A percentile compares a stretch with the other conserved stretches of the same genome.
These are phyloP conservation scores for Macrophya annulata DNA, from an alignment of 2,888 invertebrate species.

Conservation along the genomic window DNA sequence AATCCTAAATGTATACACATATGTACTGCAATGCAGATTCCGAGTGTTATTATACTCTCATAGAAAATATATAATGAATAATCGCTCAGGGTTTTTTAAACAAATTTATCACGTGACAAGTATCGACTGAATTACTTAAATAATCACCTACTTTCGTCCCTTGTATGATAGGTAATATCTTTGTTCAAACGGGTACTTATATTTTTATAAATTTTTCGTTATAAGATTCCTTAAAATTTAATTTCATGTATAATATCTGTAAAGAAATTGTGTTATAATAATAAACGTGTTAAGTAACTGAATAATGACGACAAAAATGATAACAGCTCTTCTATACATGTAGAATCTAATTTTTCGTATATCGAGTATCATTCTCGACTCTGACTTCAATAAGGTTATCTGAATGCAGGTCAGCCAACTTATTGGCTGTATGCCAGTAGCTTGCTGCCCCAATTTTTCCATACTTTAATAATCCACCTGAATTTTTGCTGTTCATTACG, in stretches of 20 bases:
- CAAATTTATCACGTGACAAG: not conserved
- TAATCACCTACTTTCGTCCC: not conserved
- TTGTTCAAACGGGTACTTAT: not conserved
- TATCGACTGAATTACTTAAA: not conserved
- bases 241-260: not conserved
- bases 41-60: not conserved
- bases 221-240: not conserved
- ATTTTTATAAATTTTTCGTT: not conserved
- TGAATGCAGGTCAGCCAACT: constrained; percentile 35
- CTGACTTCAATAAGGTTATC: constrained; percentile 8
- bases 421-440: constrained; percentile 23
- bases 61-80: not conserved
- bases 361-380: not conserved
- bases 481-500: not conserved
- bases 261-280: not conserved
- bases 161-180: not conserved
- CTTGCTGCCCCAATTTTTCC: constrained; percentile 15
- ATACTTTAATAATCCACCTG: not conserved
- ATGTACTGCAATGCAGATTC: not conserved
- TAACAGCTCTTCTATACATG: not conserved
- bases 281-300: not conserved
- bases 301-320: not conserved
- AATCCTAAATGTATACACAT: not conserved
- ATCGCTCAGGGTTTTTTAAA: not conserved
- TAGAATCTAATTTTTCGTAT: not conserved